A percentile compares a stretch with the other conserved stretches of the same genome.
Evolutionary conservation across 2,797 vertebrate species (phyloP).

Genomic region (Phalloptychus januarius): DNA sequence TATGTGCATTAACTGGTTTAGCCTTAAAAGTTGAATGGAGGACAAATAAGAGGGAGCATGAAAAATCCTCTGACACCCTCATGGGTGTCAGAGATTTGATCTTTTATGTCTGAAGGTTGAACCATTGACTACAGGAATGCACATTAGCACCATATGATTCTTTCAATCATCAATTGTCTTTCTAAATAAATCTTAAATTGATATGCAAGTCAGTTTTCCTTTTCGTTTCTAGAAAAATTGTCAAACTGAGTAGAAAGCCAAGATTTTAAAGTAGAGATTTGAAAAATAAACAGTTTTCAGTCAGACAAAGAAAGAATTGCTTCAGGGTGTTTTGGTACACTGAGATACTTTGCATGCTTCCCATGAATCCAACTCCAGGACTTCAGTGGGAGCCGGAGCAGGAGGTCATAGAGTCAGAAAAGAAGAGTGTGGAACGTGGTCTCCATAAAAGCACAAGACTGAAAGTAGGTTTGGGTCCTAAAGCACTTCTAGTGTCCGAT

Average conservation of each 20-base stretch:
- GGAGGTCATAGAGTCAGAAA: conserved; percentile 40
- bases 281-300: background rate
- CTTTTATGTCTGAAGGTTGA: conserved; percentile 28
- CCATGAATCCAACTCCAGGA: conserved; percentile 9
- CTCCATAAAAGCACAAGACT: conserved; percentile 63
- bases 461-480: conserved; percentile 58
- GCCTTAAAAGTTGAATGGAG: conserved; percentile 30
- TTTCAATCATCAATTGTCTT: conserved; percentile 21
- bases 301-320: conserved; percentile 11
- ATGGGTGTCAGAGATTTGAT: conserved; percentile 37
- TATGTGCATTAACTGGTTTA: background rate
- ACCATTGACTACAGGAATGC: conserved; percentile 25
- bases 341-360: background rate
- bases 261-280: conserved; percentile 1
- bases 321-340: conserved; percentile 16
- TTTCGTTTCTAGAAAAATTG: background rate
- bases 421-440: conserved; percentile 35
- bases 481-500: conserved; percentile 43
- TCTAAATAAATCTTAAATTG: conserved; percentile 10
- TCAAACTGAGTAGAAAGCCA: conserved; percentile 11
- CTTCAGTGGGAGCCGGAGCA: conserved; percentile 29
- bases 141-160: conserved; percentile 13
- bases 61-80: conserved; percentile 13
- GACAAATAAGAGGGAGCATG: conserved; percentile 8
- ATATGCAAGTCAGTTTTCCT: background rate